Conservation (phyloP, 1,140 invertebrate species). For the Dendroctonus valens region DNA sequence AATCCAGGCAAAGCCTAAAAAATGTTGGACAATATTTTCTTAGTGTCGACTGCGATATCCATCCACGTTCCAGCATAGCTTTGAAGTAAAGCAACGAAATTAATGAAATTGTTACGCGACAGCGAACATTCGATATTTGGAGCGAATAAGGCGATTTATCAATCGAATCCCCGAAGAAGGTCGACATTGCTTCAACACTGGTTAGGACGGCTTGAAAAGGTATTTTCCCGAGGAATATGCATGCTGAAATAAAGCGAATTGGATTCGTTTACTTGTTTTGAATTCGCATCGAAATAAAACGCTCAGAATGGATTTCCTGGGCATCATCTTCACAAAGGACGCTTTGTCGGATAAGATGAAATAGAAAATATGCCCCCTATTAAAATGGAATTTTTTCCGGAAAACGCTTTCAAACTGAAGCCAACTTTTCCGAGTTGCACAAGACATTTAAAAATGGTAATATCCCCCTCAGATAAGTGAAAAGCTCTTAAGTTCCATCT, state of each 20-base stretch:
- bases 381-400: too few species aligned
- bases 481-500: slow-evolving; percentile 11
- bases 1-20: too few species aligned
- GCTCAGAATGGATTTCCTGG: too few species aligned
- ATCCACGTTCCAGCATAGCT: too few species aligned
- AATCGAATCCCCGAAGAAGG: slow-evolving; percentile 6
- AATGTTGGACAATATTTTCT: too few species aligned
- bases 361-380: too few species aligned
- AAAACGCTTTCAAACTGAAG: too few species aligned
- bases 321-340: too few species aligned
- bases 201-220: neutral
- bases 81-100: neutral
- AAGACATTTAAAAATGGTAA: slow-evolving; percentile 8
- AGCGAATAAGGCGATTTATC: slow-evolving; percentile 10
- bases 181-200: slow-evolving; percentile 4
- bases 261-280: too few species aligned
- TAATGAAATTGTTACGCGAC: slow-evolving; percentile 11
- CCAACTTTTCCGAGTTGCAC: neutral
- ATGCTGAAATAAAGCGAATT: neutral
- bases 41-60: too few species aligned
- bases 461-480: slow-evolving; percentile 4
- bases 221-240: neutral
- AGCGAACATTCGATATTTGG: slow-evolving; percentile 9
- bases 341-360: too few species aligned
- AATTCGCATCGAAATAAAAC: too few species aligned